Percentiles rank a stretch among this genome's conserved stretches.
These are phyloP conservation scores for Dolomedes plantarius DNA, from an alignment of 2,888 invertebrate genomes.

Conservation along the genomic window DNA sequence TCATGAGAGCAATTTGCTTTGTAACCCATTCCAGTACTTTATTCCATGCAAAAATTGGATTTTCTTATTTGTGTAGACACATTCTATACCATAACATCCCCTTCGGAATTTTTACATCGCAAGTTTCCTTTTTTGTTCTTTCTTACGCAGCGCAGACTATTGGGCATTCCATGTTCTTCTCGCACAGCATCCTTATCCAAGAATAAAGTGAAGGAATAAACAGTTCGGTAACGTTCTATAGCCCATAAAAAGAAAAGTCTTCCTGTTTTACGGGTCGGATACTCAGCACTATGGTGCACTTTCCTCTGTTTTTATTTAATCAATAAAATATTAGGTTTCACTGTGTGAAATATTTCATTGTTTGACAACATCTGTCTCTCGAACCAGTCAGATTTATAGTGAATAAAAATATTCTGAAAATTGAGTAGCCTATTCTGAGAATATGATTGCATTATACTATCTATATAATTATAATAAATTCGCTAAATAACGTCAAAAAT, in stretches of 20 bases:
- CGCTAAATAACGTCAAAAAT: no score
- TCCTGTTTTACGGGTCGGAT: background rate
- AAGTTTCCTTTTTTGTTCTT: background rate
- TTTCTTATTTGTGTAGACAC: background rate
- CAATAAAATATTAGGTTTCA: background rate
- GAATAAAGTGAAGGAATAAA: background rate
- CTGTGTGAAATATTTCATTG: no score
- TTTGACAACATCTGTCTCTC: no score
- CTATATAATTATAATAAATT: no score
- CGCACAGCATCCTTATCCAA: background rate
- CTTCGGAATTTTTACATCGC: background rate
- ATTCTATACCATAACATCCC: background rate
- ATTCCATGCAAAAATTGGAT: background rate
- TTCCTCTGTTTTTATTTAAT: background rate
- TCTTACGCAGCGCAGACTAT: background rate
- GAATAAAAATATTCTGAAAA: no score
- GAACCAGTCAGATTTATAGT: no score
- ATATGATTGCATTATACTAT: no score
- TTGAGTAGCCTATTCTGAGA: no score
- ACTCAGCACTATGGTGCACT: background rate
- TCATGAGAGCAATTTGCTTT: background rate
- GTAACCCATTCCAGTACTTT: background rate
- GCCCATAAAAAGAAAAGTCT: background rate
- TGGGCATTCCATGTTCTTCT: background rate
- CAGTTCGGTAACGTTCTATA: background rate